Evolutionary conservation across 2,113 vertebrate genomes (phyloP), one percentile per base, ranked within the genome.

Genomic region (Lichenostomus cassidix): DNA sequence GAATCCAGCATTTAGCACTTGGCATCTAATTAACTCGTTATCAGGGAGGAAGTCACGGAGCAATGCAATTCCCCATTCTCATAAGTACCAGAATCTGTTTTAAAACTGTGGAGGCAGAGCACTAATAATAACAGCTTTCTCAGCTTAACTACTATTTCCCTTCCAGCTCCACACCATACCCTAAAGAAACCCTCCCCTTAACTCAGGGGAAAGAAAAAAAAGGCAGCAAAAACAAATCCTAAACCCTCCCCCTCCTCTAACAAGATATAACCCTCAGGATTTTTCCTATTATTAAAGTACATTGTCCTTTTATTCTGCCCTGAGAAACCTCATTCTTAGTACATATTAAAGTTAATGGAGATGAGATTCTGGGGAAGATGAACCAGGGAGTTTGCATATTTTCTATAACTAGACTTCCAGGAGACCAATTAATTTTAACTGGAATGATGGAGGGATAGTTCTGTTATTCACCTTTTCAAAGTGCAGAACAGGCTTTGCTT

Each of bases 21-120:
- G 75, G 46, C 93, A 92, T 92, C 75, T 96, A 96, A 94, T 97
- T 97, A 95, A 92, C 94, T 96, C 95, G 83, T 94, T 97, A 94
- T 83, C 80, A 92, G 18, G 52, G 44, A 44, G 71, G 29, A 94
- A 96, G 92, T 97, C 83, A 94, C 17, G 12, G 65, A 87, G 39
- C 0, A 15, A 78, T 96, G 60, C 46, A 87, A 69, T 86, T 95
- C 75, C 39, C 55, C 47, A 73, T 96, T 92, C 82, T 96, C 23
- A 4, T 92, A 83, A 96, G 71, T 75, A 92, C 90, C 95, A 88
- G 53, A 94, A 94, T 91, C 87, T 97, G 93, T 90, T 96, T 89
- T 91, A 89, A 97, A 97, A 96, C 89, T 97, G 83, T 92, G 79
- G 89, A 94, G 63, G 89, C 89, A 93, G 83, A 64, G 75, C n/a